Percentiles rank a stretch among this genome's conserved stretches.
Evolutionary conservation across 2,113 vertebrate species (phyloP).

Genomic region (Hucho hucho): DNA sequence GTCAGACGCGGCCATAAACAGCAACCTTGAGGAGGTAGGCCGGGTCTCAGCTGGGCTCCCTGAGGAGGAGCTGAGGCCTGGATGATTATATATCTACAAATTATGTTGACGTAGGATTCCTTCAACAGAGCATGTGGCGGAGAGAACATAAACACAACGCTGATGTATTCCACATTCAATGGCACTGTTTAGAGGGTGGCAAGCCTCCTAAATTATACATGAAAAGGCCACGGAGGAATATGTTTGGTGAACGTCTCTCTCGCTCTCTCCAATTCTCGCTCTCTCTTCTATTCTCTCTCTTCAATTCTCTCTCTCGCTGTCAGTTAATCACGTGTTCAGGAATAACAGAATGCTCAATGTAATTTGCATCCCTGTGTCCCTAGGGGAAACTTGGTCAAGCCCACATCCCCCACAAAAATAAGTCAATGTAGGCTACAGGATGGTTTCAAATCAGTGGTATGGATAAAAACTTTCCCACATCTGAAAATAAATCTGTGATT

Average conservation of each 20-base stretch:
- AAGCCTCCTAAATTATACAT: slow-evolving; percentile 33
- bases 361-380: slow-evolving; percentile 33
- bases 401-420: slow-evolving; percentile 10
- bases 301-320: slow-evolving; percentile 7
- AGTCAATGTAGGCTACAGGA: neutral
- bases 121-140: slow-evolving; percentile 8
- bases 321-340: slow-evolving; percentile 17
- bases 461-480: no score
- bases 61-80: slow-evolving; percentile 62
- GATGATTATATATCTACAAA: slow-evolving; percentile 70
- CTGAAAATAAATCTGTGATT: no score
- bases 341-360: slow-evolving; percentile 30
- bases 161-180: slow-evolving; percentile 43
- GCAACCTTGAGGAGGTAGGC: slow-evolving; percentile 51
- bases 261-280: slow-evolving; percentile 7
- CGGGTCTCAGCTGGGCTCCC: slow-evolving; percentile 67
- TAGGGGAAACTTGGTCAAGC: neutral
- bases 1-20: slow-evolving; percentile 52
- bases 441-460: no score
- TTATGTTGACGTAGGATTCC: slow-evolving; percentile 66
- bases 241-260: slow-evolving; percentile 25
- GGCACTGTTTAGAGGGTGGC: slow-evolving; percentile 27
- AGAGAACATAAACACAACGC: slow-evolving; percentile 40
- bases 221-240: slow-evolving; percentile 43
- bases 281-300: neutral